Evolutionary conservation across 2,113 vertebrate species (phyloP).

Genomic region (Phyllostomus discolor): DNA sequence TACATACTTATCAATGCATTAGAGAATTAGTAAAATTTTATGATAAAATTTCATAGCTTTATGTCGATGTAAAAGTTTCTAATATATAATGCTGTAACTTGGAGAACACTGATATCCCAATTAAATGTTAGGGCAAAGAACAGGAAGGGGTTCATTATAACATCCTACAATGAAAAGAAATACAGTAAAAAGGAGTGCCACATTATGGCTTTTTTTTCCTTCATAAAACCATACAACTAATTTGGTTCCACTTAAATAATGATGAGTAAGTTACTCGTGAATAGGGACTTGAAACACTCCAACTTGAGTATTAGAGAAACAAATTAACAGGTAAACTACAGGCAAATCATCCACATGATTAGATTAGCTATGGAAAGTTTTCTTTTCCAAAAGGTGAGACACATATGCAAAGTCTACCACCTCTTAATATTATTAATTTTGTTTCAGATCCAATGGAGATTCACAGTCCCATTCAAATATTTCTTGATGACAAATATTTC

Average conservation of each 20-base stretch:
- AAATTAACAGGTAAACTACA: constrained; percentile 57
- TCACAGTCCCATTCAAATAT: constrained; percentile 54
- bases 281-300: constrained; percentile 42
- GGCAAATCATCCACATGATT: constrained; percentile 45
- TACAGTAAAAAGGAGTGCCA: background rate
- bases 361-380: constrained; percentile 25
- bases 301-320: constrained; percentile 55
- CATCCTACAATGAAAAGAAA: background rate
- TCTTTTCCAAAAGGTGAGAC: constrained; percentile 23
- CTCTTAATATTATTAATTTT: constrained; percentile 58
- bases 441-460: constrained; percentile 47
- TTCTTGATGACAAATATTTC: constrained; percentile 60
- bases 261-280: constrained; percentile 43
- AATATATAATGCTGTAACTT: background rate
- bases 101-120: background rate
- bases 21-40: background rate
- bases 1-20: background rate
- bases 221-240: background rate
- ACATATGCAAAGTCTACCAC: background rate
- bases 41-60: background rate
- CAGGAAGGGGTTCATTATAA: background rate
- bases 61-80: background rate
- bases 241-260: constrained; percentile 9
- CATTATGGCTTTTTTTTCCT: background rate
- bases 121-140: background rate